A percentile compares a stretch with the other conserved stretches of the same genome.
Evolutionary conservation across 2,113 vertebrate genomes (phyloP).

Genomic region (Phrynosoma blainvillii): DNA sequence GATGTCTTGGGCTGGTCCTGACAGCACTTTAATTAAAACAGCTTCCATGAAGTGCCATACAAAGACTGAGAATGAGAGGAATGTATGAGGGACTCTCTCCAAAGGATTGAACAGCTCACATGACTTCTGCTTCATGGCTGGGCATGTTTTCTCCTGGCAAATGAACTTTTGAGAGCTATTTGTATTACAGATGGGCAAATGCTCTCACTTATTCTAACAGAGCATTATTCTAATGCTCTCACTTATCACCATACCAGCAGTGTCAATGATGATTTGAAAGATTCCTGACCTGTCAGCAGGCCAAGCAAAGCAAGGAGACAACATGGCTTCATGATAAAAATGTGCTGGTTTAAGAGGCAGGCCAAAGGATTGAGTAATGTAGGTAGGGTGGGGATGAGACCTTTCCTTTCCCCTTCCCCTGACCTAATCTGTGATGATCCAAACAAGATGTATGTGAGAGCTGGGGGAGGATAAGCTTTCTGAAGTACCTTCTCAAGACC

Average conservation of each 20-base stretch:
- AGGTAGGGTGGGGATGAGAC: too few species aligned
- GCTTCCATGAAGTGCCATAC: slow-evolving; percentile 28
- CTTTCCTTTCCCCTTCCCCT: neutral
- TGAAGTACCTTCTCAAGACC: too few species aligned
- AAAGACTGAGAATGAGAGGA: slow-evolving; percentile 24
- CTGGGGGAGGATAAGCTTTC: slow-evolving; percentile 21
- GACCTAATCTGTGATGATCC: neutral
- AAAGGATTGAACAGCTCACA: slow-evolving; percentile 14
- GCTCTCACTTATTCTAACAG: neutral
- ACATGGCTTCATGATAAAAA: neutral
- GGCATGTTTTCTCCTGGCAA: slow-evolving; percentile 2
- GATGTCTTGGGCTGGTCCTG: too few species aligned
- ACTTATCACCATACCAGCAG: slow-evolving; percentile 3
- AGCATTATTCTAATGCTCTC: too few species aligned
- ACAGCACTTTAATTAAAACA: slow-evolving; percentile 35
- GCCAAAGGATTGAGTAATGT: neutral
- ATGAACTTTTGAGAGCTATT: neutral
- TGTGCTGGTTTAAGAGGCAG: neutral
- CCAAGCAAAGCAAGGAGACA: neutral
- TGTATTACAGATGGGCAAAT: neutral
- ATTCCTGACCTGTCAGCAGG: neutral
- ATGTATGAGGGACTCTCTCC: slow-evolving; percentile 7
- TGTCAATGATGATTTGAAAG: slow-evolving; percentile 2
- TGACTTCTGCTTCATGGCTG: neutral
- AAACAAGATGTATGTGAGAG: slow-evolving; percentile 26